Base-by-base conservation (phyloP, 2,113 vertebrate genomes). In the Urocolius indicus region DNA sequence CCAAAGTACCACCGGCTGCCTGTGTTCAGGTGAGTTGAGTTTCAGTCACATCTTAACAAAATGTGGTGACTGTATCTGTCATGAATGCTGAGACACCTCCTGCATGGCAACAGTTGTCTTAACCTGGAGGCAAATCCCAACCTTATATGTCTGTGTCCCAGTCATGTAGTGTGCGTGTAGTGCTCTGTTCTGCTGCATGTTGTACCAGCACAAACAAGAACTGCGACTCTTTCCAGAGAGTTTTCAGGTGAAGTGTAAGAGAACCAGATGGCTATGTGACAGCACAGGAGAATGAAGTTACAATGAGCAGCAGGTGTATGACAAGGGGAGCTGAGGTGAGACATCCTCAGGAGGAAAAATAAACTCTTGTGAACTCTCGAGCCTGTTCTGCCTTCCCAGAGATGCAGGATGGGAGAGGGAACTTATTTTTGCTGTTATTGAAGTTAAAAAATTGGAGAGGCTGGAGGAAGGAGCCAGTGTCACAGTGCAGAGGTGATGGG, bases 121-220 rank as follows among this genome's bases (percentile, higher is more conserved):
- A 59, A 16, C 62, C 19, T 59, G 34, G 38, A 51, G 38, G 29
- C 22, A 54, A 72, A 32, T 57, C 43, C 34, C 58, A 55, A 0
- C 38, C 14, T 19, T 38, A 32, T 29, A 36, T 41, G 38, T 41
- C 38, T 41, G 38, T 41, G 38, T 41, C 38, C 38, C 38, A 41
- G 38, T 12, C 30, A 7, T 0, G 0, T 32, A 9, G 45, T 34
- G n/a, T 38, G 36, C 54, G 29, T 7, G 2, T 27, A 46, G 51
- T 65, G 75, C 43, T 18, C 30, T 55, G 32, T 32, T 67, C 36
- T 77, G 21, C 46, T 69, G 45, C 8, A 1, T 32, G 32, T 45
- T 54, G n/a, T 26, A 73, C 43, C 72, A 48, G 34, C 67, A 27
- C 38, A 48, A 51, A 10, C 20, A 15, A 23, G 71, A 75, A n/a